Percentiles rank a stretch among this genome's conserved stretches.
Conservation (phyloP, 2,113 vertebrate species). For the Zootoca vivipara region DNA sequence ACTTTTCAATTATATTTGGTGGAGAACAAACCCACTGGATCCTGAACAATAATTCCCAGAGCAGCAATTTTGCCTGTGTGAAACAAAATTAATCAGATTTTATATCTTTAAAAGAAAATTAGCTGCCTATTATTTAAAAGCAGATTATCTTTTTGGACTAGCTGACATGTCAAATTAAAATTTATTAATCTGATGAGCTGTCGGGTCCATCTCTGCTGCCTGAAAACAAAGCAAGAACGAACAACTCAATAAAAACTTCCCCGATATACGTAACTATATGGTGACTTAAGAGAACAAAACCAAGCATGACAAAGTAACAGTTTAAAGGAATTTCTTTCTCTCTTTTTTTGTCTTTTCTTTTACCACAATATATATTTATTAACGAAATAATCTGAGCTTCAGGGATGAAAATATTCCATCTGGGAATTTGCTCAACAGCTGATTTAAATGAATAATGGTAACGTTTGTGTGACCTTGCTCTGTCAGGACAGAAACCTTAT, state of each 20-base stretch:
- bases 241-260: constrained; percentile 18
- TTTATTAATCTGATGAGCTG: constrained; percentile 4
- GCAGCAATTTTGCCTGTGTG: neutral
- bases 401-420: neutral
- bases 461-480: neutral
- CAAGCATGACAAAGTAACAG: neutral
- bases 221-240: neutral
- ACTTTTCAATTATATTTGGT: neutral
- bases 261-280: neutral
- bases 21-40: neutral
- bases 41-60: neutral
- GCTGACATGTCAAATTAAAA: neutral
- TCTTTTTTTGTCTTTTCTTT: neutral
- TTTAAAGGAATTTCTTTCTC: neutral
- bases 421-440: neutral
- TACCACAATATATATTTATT: neutral
- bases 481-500: constrained; percentile 14
- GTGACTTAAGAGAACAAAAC: neutral
- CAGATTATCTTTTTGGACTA: neutral
- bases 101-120: constrained; percentile 7
- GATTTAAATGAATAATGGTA: neutral
- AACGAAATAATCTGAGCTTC: constrained; percentile 9
- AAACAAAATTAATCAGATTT: constrained; percentile 9
- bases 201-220: neutral
- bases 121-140: neutral